Evolutionary conservation across 2,797 vertebrate species (phyloP).

Genomic region (Coregonus sp.): DNA sequence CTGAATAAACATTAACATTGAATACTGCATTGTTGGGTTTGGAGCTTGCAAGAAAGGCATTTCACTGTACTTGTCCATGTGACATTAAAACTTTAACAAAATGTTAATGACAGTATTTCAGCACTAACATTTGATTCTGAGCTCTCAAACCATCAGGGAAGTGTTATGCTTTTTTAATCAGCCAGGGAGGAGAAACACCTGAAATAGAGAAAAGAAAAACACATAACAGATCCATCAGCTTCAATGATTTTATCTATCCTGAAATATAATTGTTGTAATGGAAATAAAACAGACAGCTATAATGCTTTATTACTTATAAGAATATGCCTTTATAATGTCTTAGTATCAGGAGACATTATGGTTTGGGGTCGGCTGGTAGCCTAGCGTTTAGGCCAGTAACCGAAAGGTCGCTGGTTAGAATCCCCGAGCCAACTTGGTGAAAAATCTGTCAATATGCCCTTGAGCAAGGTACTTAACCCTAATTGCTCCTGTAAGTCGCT

Average conservation of each 20-base stretch:
- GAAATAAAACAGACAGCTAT: too few relatives aligned
- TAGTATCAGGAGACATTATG: not conserved
- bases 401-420: too few relatives aligned
- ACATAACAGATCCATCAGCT: not conserved
- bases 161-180: not conserved
- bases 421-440: too few relatives aligned
- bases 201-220: not conserved
- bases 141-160: not conserved
- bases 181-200: not conserved
- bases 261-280: too few relatives aligned
- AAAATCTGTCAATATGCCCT: too few relatives aligned
- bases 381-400: too few relatives aligned
- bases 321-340: not conserved
- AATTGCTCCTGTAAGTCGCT: too few relatives aligned
- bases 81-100: too few relatives aligned
- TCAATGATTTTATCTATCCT: not conserved
- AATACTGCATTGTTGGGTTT: not conserved
- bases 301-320: not conserved
- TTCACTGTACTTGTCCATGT: too few relatives aligned
- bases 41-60: too few relatives aligned
- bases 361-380: too few relatives aligned
- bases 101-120: not conserved
- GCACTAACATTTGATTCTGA: not conserved
- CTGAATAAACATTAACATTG: not conserved
- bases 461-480: too few relatives aligned